Base-by-base conservation (phyloP, 2,888 invertebrate genomes). In the Agrotis segetum region DNA sequence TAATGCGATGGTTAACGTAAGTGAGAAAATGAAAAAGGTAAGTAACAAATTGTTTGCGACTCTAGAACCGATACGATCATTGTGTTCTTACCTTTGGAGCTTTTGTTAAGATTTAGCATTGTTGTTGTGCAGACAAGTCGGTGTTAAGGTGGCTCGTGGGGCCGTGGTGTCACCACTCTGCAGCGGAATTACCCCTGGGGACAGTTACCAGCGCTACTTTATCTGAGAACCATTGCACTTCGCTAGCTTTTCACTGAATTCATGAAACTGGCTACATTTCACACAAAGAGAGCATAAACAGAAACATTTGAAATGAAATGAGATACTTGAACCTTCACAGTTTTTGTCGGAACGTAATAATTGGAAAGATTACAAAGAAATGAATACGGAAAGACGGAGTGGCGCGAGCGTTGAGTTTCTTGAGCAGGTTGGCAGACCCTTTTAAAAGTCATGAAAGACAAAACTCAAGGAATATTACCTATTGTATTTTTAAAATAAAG, bases 121-220 rank as follows among this genome's bases (percentile, higher is more conserved):
- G 67, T 76, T 85, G 83, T 85, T 82, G 80, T 78, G 82, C 73
- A 80, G 85, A 81, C 71, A 82, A 85, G 83, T 77, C 74, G 67
- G 69, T 76, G 82, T 78, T 71, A 75, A 85, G 76, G 79, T 83
- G 79, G 77, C 85, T 83, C 83, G 50, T 56, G 87, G 67, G 87
- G 79, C 69, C 69, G 68, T 63, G 76, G 77, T 85, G 87, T 87
- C 86, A 74, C 85, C 85, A 85, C 82, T 86, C 75, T 81, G 82
- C 74, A 79, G 70, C 79, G 82, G 88, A 87, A 88, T 89, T 91
- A 89, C 91, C 88, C 88, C 24, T 24, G 90, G 89, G 91, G 77
- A 82, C 86, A 69, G 85, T 90, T 88, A 84, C 86, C 71, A 79
- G 72, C 63, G 83, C 76, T 83, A 83, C 82, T 87, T 88, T 88